Percentiles rank a stretch among this genome's conserved stretches.
These are phyloP conservation scores for Antheraea assamensis DNA, from an alignment of 2,888 invertebrate genomes.

Conservation along the genomic window DNA sequence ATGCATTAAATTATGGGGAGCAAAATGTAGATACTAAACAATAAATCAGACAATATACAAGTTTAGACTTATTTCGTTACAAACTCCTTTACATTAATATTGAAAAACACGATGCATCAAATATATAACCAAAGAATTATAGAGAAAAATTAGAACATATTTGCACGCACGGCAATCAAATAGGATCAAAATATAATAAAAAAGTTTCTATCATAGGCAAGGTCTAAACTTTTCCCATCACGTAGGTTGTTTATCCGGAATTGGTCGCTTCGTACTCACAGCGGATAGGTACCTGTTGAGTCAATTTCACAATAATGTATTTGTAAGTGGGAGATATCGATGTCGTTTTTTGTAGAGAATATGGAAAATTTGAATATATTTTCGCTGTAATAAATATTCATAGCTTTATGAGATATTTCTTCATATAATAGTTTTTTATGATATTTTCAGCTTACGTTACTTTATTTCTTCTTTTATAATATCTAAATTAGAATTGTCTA, in stretches of 20 bases:
- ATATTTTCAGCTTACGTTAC: no score
- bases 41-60: no score
- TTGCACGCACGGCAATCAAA: not conserved
- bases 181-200: not conserved
- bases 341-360: not conserved
- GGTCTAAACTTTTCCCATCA: not conserved
- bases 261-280: not conserved
- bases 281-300: constrained; percentile 1
- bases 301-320: not conserved
- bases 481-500: no score
- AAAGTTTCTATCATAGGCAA: not conserved
- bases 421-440: no score
- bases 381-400: no score
- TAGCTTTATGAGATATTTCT: no score
- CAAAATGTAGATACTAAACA: no score
- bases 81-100: not conserved
- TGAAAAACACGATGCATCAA: not conserved
- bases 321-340: not conserved
- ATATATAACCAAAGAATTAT: not conserved
- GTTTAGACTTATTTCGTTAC: no score
- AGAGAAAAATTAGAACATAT: not conserved
- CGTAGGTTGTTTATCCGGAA: constrained; percentile 7
- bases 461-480: no score
- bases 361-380: not conserved
- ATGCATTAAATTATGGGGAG: no score